phyloP scores from a whole-genome alignment of 2,113 vertebrate genomes.

The Parus major region DNA sequence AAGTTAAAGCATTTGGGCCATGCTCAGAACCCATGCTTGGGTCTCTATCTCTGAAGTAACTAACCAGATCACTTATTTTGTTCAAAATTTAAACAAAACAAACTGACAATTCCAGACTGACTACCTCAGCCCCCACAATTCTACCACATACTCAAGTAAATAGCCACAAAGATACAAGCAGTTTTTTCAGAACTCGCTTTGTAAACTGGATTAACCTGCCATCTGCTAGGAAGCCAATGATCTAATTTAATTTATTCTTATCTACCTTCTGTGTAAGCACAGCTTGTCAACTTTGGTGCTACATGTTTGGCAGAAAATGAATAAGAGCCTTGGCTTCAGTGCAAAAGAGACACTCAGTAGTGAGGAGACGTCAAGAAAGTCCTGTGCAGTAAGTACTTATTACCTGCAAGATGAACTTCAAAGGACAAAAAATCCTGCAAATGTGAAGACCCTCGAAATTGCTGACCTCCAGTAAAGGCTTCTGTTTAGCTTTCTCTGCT shows the following conservation, averaged over 20 bases:
- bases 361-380: neutral
- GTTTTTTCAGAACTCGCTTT: constrained; percentile 1
- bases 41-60: neutral
- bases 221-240: constrained; percentile 70
- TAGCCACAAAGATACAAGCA: neutral
- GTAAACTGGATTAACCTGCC: constrained; percentile 66
- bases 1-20: neutral
- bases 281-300: constrained; percentile 61
- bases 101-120: neutral
- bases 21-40: neutral
- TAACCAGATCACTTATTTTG: neutral
- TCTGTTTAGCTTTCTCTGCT: neutral
- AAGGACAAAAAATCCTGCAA: constrained; percentile 21
- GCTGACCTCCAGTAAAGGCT: constrained; percentile 3
- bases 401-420: neutral
- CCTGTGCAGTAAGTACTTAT: neutral
- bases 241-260: constrained; percentile 77
- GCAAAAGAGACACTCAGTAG: constrained; percentile 19
- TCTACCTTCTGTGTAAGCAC: constrained; percentile 71
- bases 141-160: neutral
- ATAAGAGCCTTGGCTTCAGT: constrained; percentile 34
- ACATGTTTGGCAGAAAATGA: constrained; percentile 62
- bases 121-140: neutral
- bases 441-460: neutral
- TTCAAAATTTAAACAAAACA: neutral